Evolutionary conservation across 2,797 vertebrate species (phyloP).

Genomic region (Lemur catta): DNA sequence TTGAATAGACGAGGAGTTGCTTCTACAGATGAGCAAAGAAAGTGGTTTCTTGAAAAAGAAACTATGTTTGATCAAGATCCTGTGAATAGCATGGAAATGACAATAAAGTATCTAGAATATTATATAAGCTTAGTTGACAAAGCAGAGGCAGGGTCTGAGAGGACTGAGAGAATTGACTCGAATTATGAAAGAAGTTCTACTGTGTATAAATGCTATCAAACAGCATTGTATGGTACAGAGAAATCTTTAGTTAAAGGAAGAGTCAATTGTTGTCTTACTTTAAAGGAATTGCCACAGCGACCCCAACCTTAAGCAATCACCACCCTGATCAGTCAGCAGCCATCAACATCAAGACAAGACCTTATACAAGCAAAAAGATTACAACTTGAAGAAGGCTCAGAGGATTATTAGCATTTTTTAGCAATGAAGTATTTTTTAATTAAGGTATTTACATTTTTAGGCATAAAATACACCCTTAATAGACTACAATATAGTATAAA

Average conservation of each 20-base stretch:
- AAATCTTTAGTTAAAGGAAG: background rate
- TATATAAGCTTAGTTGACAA: background rate
- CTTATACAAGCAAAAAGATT: background rate
- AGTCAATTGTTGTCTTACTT: background rate
- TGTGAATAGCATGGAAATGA: background rate
- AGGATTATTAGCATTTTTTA: background rate
- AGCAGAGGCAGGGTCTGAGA: background rate
- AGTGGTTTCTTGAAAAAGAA: background rate
- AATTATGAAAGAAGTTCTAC: background rate
- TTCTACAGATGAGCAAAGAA: background rate
- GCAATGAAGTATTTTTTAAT: background rate
- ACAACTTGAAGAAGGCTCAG: background rate
- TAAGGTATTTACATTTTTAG: background rate
- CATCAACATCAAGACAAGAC: background rate
- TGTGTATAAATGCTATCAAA: background rate
- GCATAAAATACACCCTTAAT: background rate
- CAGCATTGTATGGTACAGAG: background rate
- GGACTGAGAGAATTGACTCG: background rate
- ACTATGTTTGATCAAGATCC: background rate
- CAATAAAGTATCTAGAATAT: background rate
- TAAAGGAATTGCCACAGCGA: background rate
- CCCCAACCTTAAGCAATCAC: too few species aligned
- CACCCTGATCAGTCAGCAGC: background rate
- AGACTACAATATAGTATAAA: background rate
- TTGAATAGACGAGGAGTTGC: background rate